phyloP scores from a whole-genome alignment of 1,140 invertebrate species.

The Contarinia nasturtii region DNA sequence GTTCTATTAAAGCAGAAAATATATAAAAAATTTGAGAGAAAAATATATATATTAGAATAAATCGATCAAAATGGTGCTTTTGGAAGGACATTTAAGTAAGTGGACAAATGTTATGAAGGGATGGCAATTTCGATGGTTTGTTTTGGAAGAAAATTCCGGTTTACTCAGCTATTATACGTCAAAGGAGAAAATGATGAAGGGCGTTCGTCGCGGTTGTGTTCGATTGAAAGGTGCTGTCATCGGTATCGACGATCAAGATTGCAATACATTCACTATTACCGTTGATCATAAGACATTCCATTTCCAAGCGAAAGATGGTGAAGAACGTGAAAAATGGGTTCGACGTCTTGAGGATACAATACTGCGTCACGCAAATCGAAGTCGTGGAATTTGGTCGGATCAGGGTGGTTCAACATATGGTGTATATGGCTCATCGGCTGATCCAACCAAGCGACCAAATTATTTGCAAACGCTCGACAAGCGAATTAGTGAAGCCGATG shows the following conservation, averaged over 20 bases:
- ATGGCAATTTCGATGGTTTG: slow-evolving; percentile 99
- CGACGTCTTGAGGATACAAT: slow-evolving; percentile 88
- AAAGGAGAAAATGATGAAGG: slow-evolving; percentile 96
- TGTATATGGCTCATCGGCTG: slow-evolving; percentile 16
- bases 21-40: no score
- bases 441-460: slow-evolving; percentile 21
- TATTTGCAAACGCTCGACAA: slow-evolving; percentile 49
- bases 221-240: slow-evolving; percentile 83
- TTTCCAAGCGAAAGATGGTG: slow-evolving; percentile 69
- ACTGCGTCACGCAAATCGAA: slow-evolving; percentile 51
- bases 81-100: slow-evolving; percentile 98
- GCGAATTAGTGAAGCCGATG: slow-evolving; percentile 85
- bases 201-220: slow-evolving; percentile 89
- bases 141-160: slow-evolving; percentile 88
- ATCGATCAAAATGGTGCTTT: slow-evolving; percentile 31
- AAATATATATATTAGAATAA: no score
- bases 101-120: slow-evolving; percentile 99
- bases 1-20: no score
- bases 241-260: slow-evolving; percentile 97
- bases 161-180: slow-evolving; percentile 96
- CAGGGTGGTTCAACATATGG: slow-evolving; percentile 12
- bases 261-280: slow-evolving; percentile 97
- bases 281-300: slow-evolving; percentile 98
- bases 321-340: slow-evolving; percentile 92
- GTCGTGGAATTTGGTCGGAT: slow-evolving; percentile 25